Conservation (phyloP, 2,797 vertebrate genomes). For the Rhinichthys osculus region DNA sequence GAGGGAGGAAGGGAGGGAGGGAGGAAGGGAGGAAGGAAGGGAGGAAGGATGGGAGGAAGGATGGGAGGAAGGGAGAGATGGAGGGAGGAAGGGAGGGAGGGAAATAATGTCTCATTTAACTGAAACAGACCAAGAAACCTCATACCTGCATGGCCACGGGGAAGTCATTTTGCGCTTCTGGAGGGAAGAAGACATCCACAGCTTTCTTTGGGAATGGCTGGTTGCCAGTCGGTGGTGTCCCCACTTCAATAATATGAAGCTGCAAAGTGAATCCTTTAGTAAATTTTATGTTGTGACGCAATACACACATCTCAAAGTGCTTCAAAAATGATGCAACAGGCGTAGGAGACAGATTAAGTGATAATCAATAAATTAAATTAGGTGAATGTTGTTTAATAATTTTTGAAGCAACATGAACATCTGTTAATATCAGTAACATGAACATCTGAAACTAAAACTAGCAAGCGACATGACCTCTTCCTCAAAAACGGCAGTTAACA, state of each 20-base stretch:
- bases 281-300: not conserved
- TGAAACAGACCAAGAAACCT: not conserved
- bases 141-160: conserved; percentile 98
- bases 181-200: conserved; percentile 98
- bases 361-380: not conserved
- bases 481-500: conserved; percentile 8
- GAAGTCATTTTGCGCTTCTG: conserved; percentile 98
- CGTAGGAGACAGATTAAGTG: too few relatives aligned
- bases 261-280: conserved; percentile 61
- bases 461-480: not conserved
- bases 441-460: conserved; percentile 27
- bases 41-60: too few relatives aligned
- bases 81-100: too few relatives aligned
- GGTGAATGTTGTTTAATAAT: not conserved
- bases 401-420: not conserved
- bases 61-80: too few relatives aligned
- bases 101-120: not conserved
- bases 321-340: not conserved
- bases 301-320: not conserved
- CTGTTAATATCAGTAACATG: not conserved
- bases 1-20: too few relatives aligned
- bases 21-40: too few relatives aligned
- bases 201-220: conserved; percentile 99
- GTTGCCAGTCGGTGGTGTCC: conserved; percentile 94
- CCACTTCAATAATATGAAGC: conserved; percentile 99